These are phyloP conservation scores for Tachysurus vachellii DNA, from an alignment of 2,113 vertebrate species.

Conservation along the genomic window DNA sequence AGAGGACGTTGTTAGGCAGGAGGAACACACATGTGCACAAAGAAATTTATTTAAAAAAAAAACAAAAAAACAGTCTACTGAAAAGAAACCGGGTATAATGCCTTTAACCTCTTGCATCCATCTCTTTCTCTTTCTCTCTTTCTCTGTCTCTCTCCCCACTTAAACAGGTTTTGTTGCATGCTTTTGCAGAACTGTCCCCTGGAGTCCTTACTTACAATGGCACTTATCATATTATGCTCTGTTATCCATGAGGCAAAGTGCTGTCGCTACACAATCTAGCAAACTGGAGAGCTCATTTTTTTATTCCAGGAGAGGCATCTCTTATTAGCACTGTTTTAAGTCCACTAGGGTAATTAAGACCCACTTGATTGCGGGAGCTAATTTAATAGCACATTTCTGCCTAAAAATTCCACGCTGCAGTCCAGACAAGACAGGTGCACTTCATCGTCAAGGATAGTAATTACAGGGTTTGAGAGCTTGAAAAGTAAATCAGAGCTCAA, in stretches of 20 bases:
- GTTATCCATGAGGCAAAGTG: constrained; percentile 35
- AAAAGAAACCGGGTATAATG: constrained; percentile 46
- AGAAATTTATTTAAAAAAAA: not conserved
- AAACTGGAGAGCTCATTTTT: constrained; percentile 35
- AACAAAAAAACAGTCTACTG: constrained; percentile 44
- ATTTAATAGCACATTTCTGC: constrained; percentile 40
- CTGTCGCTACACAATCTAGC: constrained; percentile 45
- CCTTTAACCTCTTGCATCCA: constrained; percentile 21
- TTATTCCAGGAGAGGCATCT: constrained; percentile 35
- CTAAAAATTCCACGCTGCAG: constrained; percentile 8
- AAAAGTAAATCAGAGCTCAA: constrained; percentile 42
- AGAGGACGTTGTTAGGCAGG: constrained; percentile 69
- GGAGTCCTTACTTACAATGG: constrained; percentile 42
- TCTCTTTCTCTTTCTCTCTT: not conserved
- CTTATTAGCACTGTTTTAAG: constrained; percentile 42
- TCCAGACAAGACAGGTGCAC: constrained; percentile 39
- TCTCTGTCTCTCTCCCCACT: constrained; percentile 11
- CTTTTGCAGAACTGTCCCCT: constrained; percentile 38
- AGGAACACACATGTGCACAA: constrained; percentile 37
- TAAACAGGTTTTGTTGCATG: constrained; percentile 33
- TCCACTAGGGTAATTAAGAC: constrained; percentile 49
- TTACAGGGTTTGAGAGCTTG: constrained; percentile 44
- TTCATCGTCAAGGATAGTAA: constrained; percentile 52
- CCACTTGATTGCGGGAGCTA: constrained; percentile 38
- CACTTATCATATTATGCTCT: constrained; percentile 47